Evolutionary conservation across 2,113 vertebrate species (phyloP).

Genomic region (Stomatorhinus ivindoensis): DNA sequence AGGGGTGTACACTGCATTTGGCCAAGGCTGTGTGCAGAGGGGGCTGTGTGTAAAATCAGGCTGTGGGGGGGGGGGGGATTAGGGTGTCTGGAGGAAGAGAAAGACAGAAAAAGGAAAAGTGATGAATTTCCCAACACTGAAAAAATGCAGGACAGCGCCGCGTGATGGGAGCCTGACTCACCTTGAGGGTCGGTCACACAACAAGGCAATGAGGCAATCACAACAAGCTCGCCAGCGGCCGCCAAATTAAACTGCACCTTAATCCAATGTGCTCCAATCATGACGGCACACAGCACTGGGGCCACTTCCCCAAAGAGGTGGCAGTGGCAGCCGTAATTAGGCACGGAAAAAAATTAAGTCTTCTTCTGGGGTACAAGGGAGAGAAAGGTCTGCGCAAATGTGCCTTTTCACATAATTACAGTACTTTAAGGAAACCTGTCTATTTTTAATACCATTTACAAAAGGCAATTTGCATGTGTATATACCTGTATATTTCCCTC

Average conservation of each 20-base stretch:
- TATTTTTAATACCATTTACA: slow-evolving; percentile 35
- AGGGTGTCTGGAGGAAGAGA: not conserved
- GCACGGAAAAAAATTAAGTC: slow-evolving; percentile 42
- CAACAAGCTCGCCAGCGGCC: not conserved
- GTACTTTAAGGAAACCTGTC: slow-evolving; percentile 31
- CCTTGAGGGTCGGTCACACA: not conserved
- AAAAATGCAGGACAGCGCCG: not conserved
- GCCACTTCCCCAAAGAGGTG: not conserved
- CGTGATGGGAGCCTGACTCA: not conserved
- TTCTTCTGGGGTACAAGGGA: slow-evolving; percentile 18
- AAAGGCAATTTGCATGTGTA: slow-evolving; percentile 29
- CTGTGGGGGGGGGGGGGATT: not conserved
- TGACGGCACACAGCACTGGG: not conserved
- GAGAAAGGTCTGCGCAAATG: slow-evolving; percentile 29
- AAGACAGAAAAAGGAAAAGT: not conserved
- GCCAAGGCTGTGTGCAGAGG: not conserved
- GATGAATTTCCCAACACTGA: not conserved
- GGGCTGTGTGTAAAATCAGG: not conserved
- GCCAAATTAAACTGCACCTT: not conserved
- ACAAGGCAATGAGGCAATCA: not conserved
- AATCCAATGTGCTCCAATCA: slow-evolving; percentile 7
- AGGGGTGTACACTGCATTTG: not conserved
- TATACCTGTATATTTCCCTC: slow-evolving; percentile 18
- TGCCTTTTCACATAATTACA: slow-evolving; percentile 46
- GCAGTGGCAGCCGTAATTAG: slow-evolving; percentile 41